phyloP scores from a whole-genome alignment of 2,888 invertebrate species.

The Prenolepis imparis region DNA sequence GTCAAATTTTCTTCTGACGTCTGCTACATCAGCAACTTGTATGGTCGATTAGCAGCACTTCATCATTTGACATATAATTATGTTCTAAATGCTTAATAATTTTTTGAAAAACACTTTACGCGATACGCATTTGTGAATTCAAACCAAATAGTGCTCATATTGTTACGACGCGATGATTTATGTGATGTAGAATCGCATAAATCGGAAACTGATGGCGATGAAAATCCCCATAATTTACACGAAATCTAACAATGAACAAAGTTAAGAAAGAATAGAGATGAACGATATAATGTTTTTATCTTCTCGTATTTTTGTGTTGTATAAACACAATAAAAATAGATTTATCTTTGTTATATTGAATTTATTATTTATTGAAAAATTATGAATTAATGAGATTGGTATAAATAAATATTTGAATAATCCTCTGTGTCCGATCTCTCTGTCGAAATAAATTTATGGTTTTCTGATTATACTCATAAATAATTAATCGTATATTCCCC shows the following conservation, averaged over 20 bases:
- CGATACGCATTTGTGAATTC: constrained; percentile 43
- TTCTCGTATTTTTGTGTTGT: not conserved
- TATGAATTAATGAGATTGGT: constrained; percentile 6
- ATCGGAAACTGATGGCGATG: not conserved
- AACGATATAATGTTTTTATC: not conserved
- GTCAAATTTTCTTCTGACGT: constrained; percentile 14
- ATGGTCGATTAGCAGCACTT: not conserved
- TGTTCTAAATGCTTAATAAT: constrained; percentile 45
- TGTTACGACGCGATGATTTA: constrained; percentile 37
- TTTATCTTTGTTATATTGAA: not conserved
- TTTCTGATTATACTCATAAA: not conserved
- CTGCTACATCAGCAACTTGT: not conserved
- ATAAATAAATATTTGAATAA: constrained; percentile 14
- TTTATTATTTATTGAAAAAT: not conserved
- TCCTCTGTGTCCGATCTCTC: not conserved
- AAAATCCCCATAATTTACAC: constrained; percentile 51
- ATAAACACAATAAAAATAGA: not conserved
- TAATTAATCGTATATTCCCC: not conserved
- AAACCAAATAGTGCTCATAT: constrained; percentile 50
- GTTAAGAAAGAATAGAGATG: not conserved
- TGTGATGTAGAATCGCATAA: not conserved
- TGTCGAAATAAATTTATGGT: not conserved
- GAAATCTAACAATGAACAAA: constrained; percentile 3
- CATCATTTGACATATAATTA: constrained; percentile 14
- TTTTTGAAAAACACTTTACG: constrained; percentile 45